Evolutionary conservation across 2,797 vertebrate genomes (phyloP).

Genomic region (Syndactyla subalaris): DNA sequence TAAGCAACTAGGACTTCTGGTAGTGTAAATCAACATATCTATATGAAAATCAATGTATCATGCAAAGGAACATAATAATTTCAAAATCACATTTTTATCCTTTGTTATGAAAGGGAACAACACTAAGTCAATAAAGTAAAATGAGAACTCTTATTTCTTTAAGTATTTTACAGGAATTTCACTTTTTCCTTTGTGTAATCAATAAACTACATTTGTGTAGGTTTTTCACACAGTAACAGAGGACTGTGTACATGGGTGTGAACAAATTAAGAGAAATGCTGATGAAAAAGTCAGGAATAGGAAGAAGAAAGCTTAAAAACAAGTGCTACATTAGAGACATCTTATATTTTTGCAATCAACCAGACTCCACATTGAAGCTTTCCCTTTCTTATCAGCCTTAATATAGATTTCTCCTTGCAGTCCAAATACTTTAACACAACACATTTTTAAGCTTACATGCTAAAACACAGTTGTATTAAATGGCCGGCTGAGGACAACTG

Average conservation of each 20-base stretch:
- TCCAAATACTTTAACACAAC: background rate
- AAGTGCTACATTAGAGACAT: background rate
- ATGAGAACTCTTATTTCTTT: background rate
- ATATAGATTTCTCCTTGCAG: background rate
- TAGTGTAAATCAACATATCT: background rate
- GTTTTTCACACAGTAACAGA: background rate
- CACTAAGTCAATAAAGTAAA: background rate
- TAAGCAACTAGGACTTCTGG: background rate
- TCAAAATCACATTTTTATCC: background rate
- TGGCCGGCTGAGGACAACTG: background rate
- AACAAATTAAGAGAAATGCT: background rate
- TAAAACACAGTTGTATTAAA: background rate
- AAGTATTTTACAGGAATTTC: background rate
- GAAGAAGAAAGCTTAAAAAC: background rate
- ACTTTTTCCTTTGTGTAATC: background rate
- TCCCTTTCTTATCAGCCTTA: background rate
- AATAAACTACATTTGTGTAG: background rate
- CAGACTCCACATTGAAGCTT: background rate
- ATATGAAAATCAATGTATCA: background rate
- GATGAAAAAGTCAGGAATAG: background rate
- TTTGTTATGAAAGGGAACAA: background rate
- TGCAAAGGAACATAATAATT: background rate
- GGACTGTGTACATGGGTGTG: background rate
- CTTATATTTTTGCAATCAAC: background rate
- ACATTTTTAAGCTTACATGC: background rate